phyloP scores from a whole-genome alignment of 1,140 invertebrate genomes.

The Heterodera schachtii region DNA sequence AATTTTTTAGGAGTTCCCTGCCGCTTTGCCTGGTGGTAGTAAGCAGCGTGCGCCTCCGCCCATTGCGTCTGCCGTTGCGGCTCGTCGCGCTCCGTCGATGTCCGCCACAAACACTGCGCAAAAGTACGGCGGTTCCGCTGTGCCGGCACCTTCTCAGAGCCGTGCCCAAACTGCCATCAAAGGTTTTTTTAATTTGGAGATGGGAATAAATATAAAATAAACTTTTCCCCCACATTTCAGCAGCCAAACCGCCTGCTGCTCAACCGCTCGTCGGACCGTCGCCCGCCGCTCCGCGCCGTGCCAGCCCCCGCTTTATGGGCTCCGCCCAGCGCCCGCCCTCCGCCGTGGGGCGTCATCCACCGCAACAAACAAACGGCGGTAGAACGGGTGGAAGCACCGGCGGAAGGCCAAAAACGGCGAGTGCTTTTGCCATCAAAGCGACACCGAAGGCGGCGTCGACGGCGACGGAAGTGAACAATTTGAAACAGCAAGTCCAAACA shows the following conservation, averaged over 20 bases:
- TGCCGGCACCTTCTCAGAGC: not conserved
- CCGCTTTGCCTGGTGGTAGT: constrained; percentile 29
- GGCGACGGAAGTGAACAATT: not conserved
- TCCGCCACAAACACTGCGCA: not conserved
- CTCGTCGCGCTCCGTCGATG: not conserved
- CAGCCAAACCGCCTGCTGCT: not conserved
- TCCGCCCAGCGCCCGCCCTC: not conserved
- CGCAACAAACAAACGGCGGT: not conserved
- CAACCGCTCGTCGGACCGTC: not conserved
- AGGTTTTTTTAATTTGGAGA: not conserved
- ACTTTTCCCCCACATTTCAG: not conserved
- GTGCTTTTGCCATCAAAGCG: not conserved
- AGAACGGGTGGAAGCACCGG: not conserved
- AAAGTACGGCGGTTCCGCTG: constrained; percentile 6
- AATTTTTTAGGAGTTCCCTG: constrained; percentile 35
- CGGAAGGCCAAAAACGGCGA: not conserved
- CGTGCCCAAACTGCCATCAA: not conserved
- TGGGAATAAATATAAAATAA: not conserved
- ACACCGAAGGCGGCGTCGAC: not conserved
- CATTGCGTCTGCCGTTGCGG: not conserved
- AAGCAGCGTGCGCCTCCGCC: constrained; percentile 36
- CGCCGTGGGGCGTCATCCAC: not conserved
- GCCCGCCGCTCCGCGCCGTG: not conserved
- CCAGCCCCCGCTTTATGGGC: not conserved
- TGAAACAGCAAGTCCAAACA: constrained; percentile 10